Conservation (phyloP, 2,113 vertebrate genomes). For the Ammodytes dubius region DNA sequence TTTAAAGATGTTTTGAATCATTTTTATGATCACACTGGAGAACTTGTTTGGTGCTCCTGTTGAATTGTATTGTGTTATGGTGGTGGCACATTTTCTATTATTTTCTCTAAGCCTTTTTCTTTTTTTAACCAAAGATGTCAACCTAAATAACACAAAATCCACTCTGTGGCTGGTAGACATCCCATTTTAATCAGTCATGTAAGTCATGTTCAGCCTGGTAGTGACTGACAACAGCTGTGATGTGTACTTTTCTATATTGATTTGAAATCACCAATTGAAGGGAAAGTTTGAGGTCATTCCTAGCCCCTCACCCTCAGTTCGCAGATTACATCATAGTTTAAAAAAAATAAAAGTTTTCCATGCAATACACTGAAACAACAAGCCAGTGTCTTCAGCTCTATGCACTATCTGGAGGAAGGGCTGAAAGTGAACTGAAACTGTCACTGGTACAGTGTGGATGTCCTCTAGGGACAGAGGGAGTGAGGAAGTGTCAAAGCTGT, state of each 20-base stretch:
- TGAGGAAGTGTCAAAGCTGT: constrained; percentile 42
- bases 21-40: background rate
- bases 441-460: background rate
- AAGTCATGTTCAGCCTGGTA: no score
- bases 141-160: no score
- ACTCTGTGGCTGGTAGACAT: no score
- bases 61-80: no score
- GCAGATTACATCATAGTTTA: background rate
- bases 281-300: background rate
- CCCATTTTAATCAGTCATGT: no score
- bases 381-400: background rate
- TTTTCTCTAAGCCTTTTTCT: no score
- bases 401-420: background rate
- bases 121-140: no score
- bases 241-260: background rate
- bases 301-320: background rate
- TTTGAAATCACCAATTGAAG: background rate
- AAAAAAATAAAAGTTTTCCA: background rate
- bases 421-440: background rate
- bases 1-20: background rate
- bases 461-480: background rate
- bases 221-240: background rate
- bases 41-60: background rate
- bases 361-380: background rate
- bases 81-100: no score